Conservation (phyloP, 2,888 invertebrate genomes). For the Tenthredo mesomela region DNA sequence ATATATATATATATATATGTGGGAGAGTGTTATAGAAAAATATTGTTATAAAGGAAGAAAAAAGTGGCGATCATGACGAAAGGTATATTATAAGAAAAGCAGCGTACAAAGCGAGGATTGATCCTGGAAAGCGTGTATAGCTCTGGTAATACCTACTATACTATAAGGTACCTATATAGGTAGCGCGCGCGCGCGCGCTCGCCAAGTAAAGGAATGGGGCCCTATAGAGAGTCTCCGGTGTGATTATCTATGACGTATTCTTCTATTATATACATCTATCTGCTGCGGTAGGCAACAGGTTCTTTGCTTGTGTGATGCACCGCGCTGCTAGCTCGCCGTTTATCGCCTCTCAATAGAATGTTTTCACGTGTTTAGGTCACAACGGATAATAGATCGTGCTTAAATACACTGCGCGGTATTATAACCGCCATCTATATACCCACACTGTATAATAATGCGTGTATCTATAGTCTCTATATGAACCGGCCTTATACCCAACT, state of each 20-base stretch:
- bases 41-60: background rate
- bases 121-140: background rate
- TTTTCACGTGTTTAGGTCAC: constrained; percentile 53
- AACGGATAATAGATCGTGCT: constrained; percentile 51
- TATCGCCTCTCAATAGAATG: constrained; percentile 53
- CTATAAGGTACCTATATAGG: background rate
- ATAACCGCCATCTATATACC: constrained; percentile 9
- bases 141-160: background rate
- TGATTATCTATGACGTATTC: constrained; percentile 73
- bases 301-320: constrained; percentile 46
- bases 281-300: constrained; percentile 50
- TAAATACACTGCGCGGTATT: constrained; percentile 47
- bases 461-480: background rate
- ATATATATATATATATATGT: no score
- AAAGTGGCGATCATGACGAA: constrained; percentile 7
- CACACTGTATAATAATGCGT: constrained; percentile 1
- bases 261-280: constrained; percentile 69
- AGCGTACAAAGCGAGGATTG: constrained; percentile 22
- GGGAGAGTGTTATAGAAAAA: background rate
- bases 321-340: constrained; percentile 42
- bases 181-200: constrained; percentile 10
- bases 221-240: constrained; percentile 54
- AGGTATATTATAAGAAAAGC: constrained; percentile 1
- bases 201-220: background rate
- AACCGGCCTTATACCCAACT: background rate